phyloP scores from a whole-genome alignment of 2,113 vertebrate genomes.

The Tragelaphus buxtoni region DNA sequence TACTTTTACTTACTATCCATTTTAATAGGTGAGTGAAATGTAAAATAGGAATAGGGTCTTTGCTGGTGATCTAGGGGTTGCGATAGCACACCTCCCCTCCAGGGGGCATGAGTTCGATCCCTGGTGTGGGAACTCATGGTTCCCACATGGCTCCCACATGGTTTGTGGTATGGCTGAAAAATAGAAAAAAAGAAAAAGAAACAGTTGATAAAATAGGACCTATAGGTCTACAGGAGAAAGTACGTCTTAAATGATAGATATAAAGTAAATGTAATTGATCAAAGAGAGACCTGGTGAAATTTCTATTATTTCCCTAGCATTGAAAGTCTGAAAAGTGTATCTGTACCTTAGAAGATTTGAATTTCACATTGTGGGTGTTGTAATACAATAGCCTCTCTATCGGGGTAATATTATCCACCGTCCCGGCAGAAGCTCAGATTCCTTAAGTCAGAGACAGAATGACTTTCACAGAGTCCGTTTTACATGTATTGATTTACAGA shows the following conservation, averaged over 20 bases:
- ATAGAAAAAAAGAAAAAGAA: neutral
- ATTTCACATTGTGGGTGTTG: constrained; percentile 46
- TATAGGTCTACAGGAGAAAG: neutral
- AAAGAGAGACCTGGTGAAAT: neutral
- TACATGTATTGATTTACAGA: constrained; percentile 60
- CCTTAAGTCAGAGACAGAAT: constrained; percentile 55
- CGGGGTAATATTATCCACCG: constrained; percentile 5
- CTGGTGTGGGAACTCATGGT: neutral
- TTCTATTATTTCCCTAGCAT: constrained; percentile 11
- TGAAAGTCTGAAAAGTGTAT: constrained; percentile 45
- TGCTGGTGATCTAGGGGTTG: neutral
- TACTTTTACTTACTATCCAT: neutral
- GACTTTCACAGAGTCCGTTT: constrained; percentile 48
- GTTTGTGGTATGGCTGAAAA: neutral
- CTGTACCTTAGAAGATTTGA: constrained; percentile 34
- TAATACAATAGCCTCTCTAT: constrained; percentile 47
- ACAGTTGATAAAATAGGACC: neutral
- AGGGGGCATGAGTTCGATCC: neutral
- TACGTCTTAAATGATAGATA: neutral
- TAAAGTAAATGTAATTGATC: neutral
- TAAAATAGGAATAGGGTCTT: neutral
- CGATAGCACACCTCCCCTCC: neutral
- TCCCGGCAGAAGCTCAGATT: constrained; percentile 62
- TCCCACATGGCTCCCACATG: neutral
- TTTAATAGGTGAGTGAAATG: neutral